Conservation (phyloP, 2,797 vertebrate species). For the Nannoperca australis region DNA sequence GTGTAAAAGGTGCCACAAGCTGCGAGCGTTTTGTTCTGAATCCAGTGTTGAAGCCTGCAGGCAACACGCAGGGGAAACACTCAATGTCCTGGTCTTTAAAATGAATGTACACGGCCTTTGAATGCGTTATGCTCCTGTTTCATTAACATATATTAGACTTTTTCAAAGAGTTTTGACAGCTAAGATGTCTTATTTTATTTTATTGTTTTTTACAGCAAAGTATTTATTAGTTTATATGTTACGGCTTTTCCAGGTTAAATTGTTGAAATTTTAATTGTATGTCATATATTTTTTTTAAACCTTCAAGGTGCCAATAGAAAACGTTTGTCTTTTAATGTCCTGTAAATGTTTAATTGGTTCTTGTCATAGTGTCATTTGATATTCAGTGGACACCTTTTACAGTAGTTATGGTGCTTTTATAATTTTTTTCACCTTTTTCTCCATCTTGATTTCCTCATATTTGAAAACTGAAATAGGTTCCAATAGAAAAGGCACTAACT, state of each 20-base stretch:
- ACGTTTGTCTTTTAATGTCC: too few relatives aligned
- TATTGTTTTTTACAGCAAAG: too few relatives aligned
- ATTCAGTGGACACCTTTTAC: neutral
- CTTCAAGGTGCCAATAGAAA: neutral
- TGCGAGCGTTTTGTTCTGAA: slow-evolving; percentile 21
- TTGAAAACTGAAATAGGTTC: neutral
- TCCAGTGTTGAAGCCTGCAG: slow-evolving; percentile 16
- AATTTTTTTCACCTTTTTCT: neutral
- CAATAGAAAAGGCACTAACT: neutral
- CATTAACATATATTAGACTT: too few relatives aligned
- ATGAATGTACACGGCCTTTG: neutral
- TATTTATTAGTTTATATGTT: neutral
- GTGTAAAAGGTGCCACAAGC: slow-evolving; percentile 57
- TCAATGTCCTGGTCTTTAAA: neutral
- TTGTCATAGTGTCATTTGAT: neutral
- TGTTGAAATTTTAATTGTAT: neutral
- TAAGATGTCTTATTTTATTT: too few relatives aligned
- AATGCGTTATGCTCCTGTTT: too few relatives aligned
- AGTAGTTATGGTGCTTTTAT: neutral
- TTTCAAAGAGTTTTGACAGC: neutral
- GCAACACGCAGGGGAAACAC: neutral
- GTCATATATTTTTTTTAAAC: neutral
- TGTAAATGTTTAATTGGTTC: neutral
- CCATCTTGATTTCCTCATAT: neutral
- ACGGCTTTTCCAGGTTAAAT: neutral